These are phyloP conservation scores for Zophobas morio DNA, from an alignment of 1,140 invertebrate species.

Conservation along the genomic window DNA sequence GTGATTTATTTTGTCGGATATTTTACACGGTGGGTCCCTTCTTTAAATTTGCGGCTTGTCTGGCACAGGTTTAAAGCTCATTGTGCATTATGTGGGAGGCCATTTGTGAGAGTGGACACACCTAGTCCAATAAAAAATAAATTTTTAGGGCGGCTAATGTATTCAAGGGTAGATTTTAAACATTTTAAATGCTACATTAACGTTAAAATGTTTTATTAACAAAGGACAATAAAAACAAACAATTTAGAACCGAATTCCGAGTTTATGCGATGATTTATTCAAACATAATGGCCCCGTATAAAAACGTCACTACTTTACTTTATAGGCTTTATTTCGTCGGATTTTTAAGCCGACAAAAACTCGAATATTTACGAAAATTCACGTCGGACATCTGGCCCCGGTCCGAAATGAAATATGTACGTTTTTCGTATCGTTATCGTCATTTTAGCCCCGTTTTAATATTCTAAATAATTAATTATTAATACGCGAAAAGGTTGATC, in stretches of 20 bases:
- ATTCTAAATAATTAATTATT: too few species aligned
- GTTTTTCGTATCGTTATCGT: constrained; percentile 15
- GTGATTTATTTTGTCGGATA: constrained; percentile 9
- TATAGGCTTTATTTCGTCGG: constrained; percentile 18
- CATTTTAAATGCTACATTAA: constrained; percentile 47
- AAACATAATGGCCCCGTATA: constrained; percentile 36
- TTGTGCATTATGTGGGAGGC: constrained; percentile 45
- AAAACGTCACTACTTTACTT: constrained; percentile 39
- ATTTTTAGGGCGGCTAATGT: constrained; percentile 49
- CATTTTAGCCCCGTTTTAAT: background rate
- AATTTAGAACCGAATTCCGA: constrained; percentile 44
- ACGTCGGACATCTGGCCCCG: constrained; percentile 9
- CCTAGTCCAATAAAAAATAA: constrained; percentile 49
- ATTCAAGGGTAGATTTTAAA: constrained; percentile 47
- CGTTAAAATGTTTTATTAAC: constrained; percentile 49
- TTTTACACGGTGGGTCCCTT: background rate
- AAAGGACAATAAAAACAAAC: constrained; percentile 48
- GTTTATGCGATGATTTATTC: constrained; percentile 47
- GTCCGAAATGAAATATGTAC: constrained; percentile 19
- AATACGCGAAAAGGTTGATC: too few species aligned
- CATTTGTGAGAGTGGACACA: constrained; percentile 46
- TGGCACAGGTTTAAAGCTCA: constrained; percentile 40
- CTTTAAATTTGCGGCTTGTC: constrained; percentile 38
- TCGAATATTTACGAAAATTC: constrained; percentile 14
- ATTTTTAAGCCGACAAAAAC: constrained; percentile 30